Evolutionary conservation across 2,888 invertebrate genomes (phyloP).

Genomic region (Periphyllus acericola): DNA sequence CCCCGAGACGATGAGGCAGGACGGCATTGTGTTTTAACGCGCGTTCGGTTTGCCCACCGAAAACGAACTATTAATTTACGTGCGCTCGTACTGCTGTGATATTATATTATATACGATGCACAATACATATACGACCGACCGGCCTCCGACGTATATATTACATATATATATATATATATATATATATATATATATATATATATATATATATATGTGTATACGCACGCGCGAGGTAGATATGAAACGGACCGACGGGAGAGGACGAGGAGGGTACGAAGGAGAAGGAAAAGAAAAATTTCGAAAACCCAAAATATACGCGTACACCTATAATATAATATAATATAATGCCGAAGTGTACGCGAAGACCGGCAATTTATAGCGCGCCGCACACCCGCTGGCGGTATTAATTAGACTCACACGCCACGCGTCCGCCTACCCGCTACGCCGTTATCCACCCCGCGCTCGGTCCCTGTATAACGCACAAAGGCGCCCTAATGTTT

Average conservation of each 20-base stretch:
- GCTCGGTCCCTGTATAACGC: not conserved
- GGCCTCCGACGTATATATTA: not conserved
- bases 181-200: too few species aligned
- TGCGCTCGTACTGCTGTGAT: not conserved
- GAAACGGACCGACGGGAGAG: not conserved
- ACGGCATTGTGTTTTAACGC: constrained; percentile 25
- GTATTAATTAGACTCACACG: constrained; percentile 38
- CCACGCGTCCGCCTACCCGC: not conserved
- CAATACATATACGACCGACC: too few species aligned
- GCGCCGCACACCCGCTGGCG: not conserved
- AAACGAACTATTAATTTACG: constrained; percentile 54
- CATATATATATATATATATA: too few species aligned
- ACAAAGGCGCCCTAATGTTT: not conserved
- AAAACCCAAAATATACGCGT: not conserved
- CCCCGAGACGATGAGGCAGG: not conserved
- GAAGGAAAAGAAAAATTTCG: not conserved
- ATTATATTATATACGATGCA: too few species aligned
- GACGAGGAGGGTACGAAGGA: too few species aligned
- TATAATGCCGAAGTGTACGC: not conserved
- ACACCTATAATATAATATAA: too few species aligned
- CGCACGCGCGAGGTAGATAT: too few species aligned
- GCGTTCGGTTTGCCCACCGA: not conserved
- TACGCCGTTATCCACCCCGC: not conserved
- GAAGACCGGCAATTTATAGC: constrained; percentile 2
- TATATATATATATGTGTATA: too few species aligned